Base-by-base conservation (phyloP, 1,140 invertebrate species). In the Trinorchestia longiramus region DNA sequence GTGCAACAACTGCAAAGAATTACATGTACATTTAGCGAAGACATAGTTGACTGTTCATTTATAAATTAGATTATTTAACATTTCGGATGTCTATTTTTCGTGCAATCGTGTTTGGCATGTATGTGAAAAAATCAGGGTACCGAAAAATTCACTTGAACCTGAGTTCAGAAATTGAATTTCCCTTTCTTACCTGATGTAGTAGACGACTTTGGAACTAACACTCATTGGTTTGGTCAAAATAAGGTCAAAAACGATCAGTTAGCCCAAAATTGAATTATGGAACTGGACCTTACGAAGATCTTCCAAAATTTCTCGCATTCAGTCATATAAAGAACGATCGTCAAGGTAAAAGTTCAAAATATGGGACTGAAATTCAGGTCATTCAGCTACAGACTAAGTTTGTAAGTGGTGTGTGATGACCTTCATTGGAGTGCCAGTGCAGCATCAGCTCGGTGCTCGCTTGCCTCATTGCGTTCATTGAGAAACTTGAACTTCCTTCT, bases 401-500 rank as follows among this genome's bases (percentile, higher is more conserved):
- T 77, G 28, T 77, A 77, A 77, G 11, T 77, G 15, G 62, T 77
- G 62, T 77, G 62, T 77, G 62, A 77, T 77, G 62, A 28, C 62
- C 62, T 77, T 77, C 62, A 77, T 77, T 77, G 62, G 62, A 3
- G 62, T 28, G 62, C 88, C 43, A 41, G 88, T 90, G 41, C 88
- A 41, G 88, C 88, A 90, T 43, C n/a, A 90, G 41, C 88, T n/a
- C 4, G 8, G 87, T 87, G 36, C 41, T 43, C 41, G 41, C 43
- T 90, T 90, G 88, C 88, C 41, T 42, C 43, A 90, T 41, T 90
- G n/a, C 88, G 88, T 90, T 23, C 62, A 28, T 90, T 90, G 41
- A 90, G 43, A 90, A 90, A 43, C 88, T 42, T 90, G 88, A 90
- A 90, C 36, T 90, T 90, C 88, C 88, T 41, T 42, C 41, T 43